phyloP scores from a whole-genome alignment of 2,113 vertebrate genomes.

The Marmota monax region DNA sequence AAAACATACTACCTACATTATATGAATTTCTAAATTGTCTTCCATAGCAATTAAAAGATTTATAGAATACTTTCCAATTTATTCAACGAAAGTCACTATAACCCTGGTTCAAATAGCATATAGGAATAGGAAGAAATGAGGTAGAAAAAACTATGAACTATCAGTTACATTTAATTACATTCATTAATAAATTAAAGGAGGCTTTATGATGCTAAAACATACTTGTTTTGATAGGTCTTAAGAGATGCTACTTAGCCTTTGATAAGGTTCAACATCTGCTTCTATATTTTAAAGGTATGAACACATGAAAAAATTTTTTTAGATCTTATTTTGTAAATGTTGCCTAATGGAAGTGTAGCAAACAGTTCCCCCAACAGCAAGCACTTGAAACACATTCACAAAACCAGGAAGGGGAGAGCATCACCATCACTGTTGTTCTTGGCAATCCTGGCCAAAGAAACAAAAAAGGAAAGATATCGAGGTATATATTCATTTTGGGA shows the following conservation, averaged over 20 bases:
- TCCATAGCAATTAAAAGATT: not conserved
- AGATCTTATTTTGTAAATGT: not conserved
- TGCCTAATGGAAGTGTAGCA: not conserved
- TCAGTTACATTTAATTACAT: not conserved
- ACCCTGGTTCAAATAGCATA: not conserved
- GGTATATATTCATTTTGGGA: not conserved
- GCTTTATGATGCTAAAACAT: not conserved
- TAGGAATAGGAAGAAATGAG: not conserved
- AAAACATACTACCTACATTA: not conserved
- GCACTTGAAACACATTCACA: not conserved
- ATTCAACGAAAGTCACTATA: not conserved
- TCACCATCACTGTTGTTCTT: not conserved
- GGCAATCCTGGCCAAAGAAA: not conserved
- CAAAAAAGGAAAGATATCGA: not conserved
- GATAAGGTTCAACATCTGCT: not conserved
- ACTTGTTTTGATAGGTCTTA: not conserved
- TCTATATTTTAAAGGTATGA: not conserved
- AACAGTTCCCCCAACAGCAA: not conserved
- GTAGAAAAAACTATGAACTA: not conserved
- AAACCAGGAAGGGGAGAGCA: not conserved
- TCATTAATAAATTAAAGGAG: conserved; percentile 14
- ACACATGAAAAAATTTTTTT: not conserved
- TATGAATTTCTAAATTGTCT: not conserved
- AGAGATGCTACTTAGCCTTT: not conserved
- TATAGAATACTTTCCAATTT: not conserved